Percentiles rank a stretch among this genome's conserved stretches.
phyloP scores from a whole-genome alignment of 2,888 invertebrate genomes.

The Polyommatus icarus region DNA sequence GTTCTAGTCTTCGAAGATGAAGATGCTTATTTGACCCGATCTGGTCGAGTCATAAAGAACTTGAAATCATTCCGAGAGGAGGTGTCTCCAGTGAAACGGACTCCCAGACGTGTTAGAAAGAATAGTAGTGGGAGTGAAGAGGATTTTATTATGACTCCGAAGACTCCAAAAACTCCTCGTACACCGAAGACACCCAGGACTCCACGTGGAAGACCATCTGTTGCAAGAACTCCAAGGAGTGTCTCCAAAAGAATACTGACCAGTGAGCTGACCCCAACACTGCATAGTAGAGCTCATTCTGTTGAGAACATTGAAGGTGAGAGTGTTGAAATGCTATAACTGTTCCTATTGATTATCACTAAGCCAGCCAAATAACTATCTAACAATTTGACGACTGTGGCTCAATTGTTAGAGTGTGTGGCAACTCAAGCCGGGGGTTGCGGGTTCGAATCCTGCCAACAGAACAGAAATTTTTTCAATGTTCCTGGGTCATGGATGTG shows the following conservation, averaged over 20 bases:
- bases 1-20: slow-evolving; percentile 61
- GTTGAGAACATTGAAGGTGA: slow-evolving; percentile 67
- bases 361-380: too few relatives aligned
- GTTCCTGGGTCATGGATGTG: too few relatives aligned
- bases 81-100: slow-evolving; percentile 59
- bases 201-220: slow-evolving; percentile 45
- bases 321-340: slow-evolving; percentile 17
- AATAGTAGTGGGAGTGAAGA: slow-evolving; percentile 56
- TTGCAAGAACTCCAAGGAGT: slow-evolving; percentile 50
- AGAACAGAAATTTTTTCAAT: too few relatives aligned
- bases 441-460: too few relatives aligned
- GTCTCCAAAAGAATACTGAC: slow-evolving; percentile 58
- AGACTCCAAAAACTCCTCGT: slow-evolving; percentile 51
- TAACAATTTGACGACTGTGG: too few relatives aligned
- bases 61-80: slow-evolving; percentile 57
- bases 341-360: too few relatives aligned
- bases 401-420: too few relatives aligned
- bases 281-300: slow-evolving; percentile 61
- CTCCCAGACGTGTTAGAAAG: slow-evolving; percentile 54
- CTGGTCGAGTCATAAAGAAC: slow-evolving; percentile 54
- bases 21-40: slow-evolving; percentile 51
- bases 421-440: too few relatives aligned
- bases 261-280: slow-evolving; percentile 65
- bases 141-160: slow-evolving; percentile 55
- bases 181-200: slow-evolving; percentile 51